Base-by-base conservation (phyloP, 2,888 invertebrate genomes). In the Chaetoderma sp. region DNA sequence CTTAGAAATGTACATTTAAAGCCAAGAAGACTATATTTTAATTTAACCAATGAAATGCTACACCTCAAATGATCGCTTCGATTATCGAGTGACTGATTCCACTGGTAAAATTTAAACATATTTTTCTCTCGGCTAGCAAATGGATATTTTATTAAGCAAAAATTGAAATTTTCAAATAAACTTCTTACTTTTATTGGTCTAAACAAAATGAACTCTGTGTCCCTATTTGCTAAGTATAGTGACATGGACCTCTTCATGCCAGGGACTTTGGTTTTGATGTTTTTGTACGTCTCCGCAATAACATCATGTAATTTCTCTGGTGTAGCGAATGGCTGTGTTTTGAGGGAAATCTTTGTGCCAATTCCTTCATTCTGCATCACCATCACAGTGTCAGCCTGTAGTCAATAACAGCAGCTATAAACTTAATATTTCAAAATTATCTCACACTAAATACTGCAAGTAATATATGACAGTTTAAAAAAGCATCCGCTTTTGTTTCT, bases 201-300 rank as follows among this genome's bases (percentile, higher is more conserved):
- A 79, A 98, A 96, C 10, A 99, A 89, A 79, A 99, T 98, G 78
- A 95, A 94, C 86, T 99, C 98, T 0, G 98, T 98, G 85, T 99
- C 98, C 74, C 93, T 91, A 86, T 98, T 98, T 16, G 98, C 95
- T 60, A 99, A 89, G 86, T 99, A 99, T 0, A 99, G 90, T 73
- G 95, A 93, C 95, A 98, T 96, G 16, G 94, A 93, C 4, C 93
- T 90, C 82, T 96, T 95, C 18, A 98, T 87, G 5, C 90, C 89
- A 0, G 95, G 93, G 36, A 97, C 89, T 74, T 92, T 92, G 0
- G 91, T 89, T 85, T 94, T 94, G 63, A 98, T 92, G 50, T 91
- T 89, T 65, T 92, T 90, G 83, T 94, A 92, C 0, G 93, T 91
- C 76, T 93, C 94, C 67, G 91, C 90, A 23, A 96, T 91, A 16